phyloP scores from a whole-genome alignment of 2,888 invertebrate genomes.

The Lacanobia wlatinum region DNA sequence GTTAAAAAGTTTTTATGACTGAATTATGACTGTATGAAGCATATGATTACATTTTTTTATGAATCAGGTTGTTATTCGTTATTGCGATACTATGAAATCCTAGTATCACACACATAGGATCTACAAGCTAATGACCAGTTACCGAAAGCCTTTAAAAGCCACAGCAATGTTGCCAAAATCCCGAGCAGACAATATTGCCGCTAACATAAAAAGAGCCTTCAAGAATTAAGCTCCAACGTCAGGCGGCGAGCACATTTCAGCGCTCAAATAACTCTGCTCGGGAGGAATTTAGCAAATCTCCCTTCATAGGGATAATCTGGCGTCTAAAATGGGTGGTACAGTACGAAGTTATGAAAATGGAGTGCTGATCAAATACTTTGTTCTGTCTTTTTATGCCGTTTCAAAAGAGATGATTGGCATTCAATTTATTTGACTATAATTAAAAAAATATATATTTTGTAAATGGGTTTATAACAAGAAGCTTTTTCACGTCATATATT shows the following conservation, averaged over 20 bases:
- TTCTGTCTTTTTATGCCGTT: too few relatives aligned
- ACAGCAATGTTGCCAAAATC: constrained; percentile 14
- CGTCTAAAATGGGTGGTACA: constrained; percentile 43
- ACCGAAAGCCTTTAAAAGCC: constrained; percentile 18
- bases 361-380: constrained; percentile 23
- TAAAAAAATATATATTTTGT: too few relatives aligned
- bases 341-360: constrained; percentile 31
- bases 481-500: too few relatives aligned
- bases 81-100: too few relatives aligned
- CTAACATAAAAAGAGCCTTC: constrained; percentile 48
- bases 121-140: constrained; percentile 28
- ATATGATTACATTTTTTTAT: too few relatives aligned
- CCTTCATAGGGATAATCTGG: constrained; percentile 61
- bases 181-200: constrained; percentile 33
- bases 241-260: constrained; percentile 56
- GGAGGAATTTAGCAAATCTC: constrained; percentile 57
- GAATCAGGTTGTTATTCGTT: too few relatives aligned
- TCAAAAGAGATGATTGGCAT: too few relatives aligned
- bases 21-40: too few relatives aligned
- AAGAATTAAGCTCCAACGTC: constrained; percentile 52
- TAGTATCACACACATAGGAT: too few relatives aligned
- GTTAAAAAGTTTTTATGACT: too few relatives aligned
- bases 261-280: constrained; percentile 52
- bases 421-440: neutral
- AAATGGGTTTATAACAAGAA: too few relatives aligned